Evolutionary conservation across 2,113 vertebrate genomes (phyloP), one percentile per base, ranked within the genome.

Genomic region (Onychostoma macrolepis): DNA sequence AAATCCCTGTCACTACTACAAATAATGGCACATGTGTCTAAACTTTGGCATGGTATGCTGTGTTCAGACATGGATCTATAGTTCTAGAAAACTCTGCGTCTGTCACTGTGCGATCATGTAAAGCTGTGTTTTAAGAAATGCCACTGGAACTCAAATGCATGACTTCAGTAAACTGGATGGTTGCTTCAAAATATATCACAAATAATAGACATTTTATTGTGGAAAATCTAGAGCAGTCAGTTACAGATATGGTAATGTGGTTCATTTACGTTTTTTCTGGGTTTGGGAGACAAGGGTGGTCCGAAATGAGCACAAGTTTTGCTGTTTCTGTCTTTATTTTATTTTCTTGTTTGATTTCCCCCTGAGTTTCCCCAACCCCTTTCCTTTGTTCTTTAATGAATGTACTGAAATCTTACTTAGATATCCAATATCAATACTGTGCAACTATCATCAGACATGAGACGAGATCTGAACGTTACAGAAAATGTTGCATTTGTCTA

Each of bases 61-160:
- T 94, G 90, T 93, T 89, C 87, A 88, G 81, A 61, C 90, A 92
- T 91, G 83, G 89, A 90, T 85, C 89, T 92, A 41, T 86, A 90
- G 87, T 89, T 91, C 71, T n/a, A 93, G 85, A 87, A 88, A 89
- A 90, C 69, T 72, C 88, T 83, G n/a, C 75, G 45, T 88, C 89
- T 90, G 72, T 87, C 86, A 86, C 89, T 63, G 80, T 87, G 78
- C 33, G 45, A 45, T 43, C 77, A 30, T 79, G 84, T 67, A 48
- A 84, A 72, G 50, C 56, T 91, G 90, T 65, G 89, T 84, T 94
- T 92, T 90, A 38, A 89, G 88, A 91, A 86, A 72, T 67, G 77
- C 33, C 88, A 65, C 86, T 89, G 87, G 89, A 85, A 88, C 88
- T 91, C 87, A 87, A 79, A 92, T 94, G 94, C 94, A 94, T 94